Evolutionary conservation across 2,113 vertebrate species (phyloP), one percentile per base, ranked within the genome.

Genomic region (Capricornis sumatraensis): DNA sequence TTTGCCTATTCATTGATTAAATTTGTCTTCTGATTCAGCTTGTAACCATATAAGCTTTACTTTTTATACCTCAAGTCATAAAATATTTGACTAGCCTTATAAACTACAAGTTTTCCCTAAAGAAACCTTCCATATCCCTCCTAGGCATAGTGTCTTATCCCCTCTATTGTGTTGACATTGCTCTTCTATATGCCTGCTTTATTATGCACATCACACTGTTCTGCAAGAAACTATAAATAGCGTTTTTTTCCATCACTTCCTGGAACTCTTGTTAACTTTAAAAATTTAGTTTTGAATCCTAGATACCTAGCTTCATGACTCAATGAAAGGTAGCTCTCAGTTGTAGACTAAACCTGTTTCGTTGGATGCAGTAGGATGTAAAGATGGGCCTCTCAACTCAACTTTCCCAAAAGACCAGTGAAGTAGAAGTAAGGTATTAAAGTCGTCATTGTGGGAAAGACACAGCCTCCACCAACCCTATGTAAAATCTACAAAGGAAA

Each of bases 381-480:
- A 78, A 83, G 28, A 58, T 78, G 28, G n/a, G 27, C 47, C 10
- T 82, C 47, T 1, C 6, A 53, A 23, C 2, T 57, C 62, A 53
- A 23, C 13, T 84, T 82, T 62, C 12, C 17, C 3, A 2, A 17
- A 23, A 86, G 33, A 88, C 12, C 43, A 89, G 19, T 19, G 14
- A 0, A 47, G 23, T 4, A 92, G 55, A 94, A 81, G 33, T 16
- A 40, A 33, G 10, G 30, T 23, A 86, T 6, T 33, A 14, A 85
- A 52, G 58, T 45, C 36, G 58, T 45, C 36, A 82, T 27, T 21
- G 21, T 57, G 45, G 53, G 23, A 93, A 91, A 90, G 25, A 71
- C 2, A 6, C 27, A 19, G 15, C 36, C 3, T 0, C n/a, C 8
- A 5, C 1, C 30, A 79, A 40, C 1, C 19, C 9, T n/a, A 7